Evolutionary conservation across 2,888 invertebrate species (phyloP), one percentile per base, ranked within the genome.

Genomic region (Neuroscelio doddi): DNA sequence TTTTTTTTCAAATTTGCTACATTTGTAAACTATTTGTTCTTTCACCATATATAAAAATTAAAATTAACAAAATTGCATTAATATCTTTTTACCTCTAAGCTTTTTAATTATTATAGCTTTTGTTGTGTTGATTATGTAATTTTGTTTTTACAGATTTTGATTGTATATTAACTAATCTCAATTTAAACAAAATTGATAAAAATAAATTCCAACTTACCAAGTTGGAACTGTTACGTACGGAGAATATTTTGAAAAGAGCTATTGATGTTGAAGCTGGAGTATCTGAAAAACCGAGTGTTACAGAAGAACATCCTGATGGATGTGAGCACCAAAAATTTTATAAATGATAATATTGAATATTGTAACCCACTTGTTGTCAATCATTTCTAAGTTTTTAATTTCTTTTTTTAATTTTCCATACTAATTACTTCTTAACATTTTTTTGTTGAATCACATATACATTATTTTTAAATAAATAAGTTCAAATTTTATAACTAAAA

Each of bases 221-320:
- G 41, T 88, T 88, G n/a, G 96, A 96, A 85, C 88, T 90, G 63
- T 88, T 89, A 62, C 89, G 95, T 57, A 94, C 94, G 30, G 90
- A 91, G 76, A 94, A 92, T 85, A 95, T 96, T 76, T 87, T 96
- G 65, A 90, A 92, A 80, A 89, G 94, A 71, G 95, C 96, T 21
- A 88, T 96, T 63, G 91, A 90, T 64, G 92, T 93, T 5, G 95
- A 95, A 84, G 90, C 91, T 72, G 92, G 92, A 1, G 88, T 91
- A 50, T 86, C 88, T 27, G 89, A 89, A 56, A 86, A 87, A 67
- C 87, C 89, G 42, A 77, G 83, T 65, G 88, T 93, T 66, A 93
- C 93, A 0, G 93, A 92, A 83, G 94, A 94, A 78, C 93, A 94
- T 84, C 94, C 94, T 0, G 94, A 94, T 85, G 94, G 93, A 77